A percentile compares a stretch with the other conserved stretches of the same genome.
Conservation (phyloP, 2,797 vertebrate genomes). For the Sebastes vulpes region DNA sequence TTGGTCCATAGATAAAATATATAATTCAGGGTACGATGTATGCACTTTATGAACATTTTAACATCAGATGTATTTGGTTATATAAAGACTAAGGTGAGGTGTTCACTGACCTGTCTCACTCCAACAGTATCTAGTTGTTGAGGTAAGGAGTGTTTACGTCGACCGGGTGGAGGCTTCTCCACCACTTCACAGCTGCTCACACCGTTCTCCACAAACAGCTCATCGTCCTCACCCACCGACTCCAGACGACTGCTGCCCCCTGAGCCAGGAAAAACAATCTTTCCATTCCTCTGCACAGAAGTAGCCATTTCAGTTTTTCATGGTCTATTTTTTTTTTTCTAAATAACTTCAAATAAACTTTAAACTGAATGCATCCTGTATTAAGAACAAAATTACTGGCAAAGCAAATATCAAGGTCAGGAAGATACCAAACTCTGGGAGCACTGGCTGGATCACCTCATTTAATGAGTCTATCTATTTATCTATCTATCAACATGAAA, state of each 20-base stretch:
- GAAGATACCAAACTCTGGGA: neutral
- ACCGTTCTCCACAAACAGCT: slow-evolving; percentile 90
- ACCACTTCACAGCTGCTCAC: slow-evolving; percentile 80
- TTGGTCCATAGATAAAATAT: neutral
- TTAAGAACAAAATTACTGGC: too few species aligned
- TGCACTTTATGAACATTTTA: neutral
- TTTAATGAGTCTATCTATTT: neutral
- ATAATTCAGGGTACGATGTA: neutral
- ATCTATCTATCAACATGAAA: neutral
- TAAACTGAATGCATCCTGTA: neutral
- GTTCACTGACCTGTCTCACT: slow-evolving; percentile 88
- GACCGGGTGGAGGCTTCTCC: slow-evolving; percentile 87
- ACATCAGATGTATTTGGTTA: neutral
- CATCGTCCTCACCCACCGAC: slow-evolving; percentile 95
- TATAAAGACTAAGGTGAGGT: neutral
- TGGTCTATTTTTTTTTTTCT: neutral
- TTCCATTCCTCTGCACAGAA: neutral
- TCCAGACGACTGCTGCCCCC: slow-evolving; percentile 91
- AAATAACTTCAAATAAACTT: neutral
- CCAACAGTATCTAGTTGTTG: slow-evolving; percentile 91
- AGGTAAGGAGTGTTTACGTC: slow-evolving; percentile 94
- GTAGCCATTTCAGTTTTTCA: neutral
- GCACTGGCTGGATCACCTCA: neutral
- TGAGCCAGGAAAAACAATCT: slow-evolving; percentile 40
- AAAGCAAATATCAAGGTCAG: neutral